Evolutionary conservation across 2,888 invertebrate species (phyloP).

Genomic region (Philhelius pedissequus): DNA sequence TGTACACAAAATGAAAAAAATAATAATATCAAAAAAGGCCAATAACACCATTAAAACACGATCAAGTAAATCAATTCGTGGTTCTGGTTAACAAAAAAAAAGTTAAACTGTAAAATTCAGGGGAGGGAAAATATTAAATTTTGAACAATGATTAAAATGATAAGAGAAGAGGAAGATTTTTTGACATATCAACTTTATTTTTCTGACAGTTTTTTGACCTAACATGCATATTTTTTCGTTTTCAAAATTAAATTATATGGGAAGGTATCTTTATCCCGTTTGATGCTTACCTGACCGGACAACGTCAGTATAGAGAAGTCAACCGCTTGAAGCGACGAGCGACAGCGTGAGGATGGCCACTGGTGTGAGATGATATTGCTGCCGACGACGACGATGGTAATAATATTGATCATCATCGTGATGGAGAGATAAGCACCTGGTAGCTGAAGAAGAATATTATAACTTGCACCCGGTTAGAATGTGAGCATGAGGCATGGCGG

Average conservation of each 20-base stretch:
- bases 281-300: constrained; percentile 34
- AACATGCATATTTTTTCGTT: constrained; percentile 4
- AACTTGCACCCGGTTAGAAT: constrained; percentile 29
- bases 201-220: constrained; percentile 53
- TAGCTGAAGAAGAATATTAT: constrained; percentile 40
- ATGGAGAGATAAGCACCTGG: constrained; percentile 57
- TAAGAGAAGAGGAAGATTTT: neutral
- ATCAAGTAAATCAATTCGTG: constrained; percentile 57
- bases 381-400: constrained; percentile 7
- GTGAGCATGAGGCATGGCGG: neutral
- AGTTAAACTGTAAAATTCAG: neutral
- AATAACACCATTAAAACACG: constrained; percentile 52
- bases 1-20: constrained; percentile 20
- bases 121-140: neutral
- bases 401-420: constrained; percentile 52
- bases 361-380: constrained; percentile 52
- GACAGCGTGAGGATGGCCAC: constrained; percentile 63
- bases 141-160: neutral
- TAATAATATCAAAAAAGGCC: constrained; percentile 24
- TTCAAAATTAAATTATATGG: constrained; percentile 50
- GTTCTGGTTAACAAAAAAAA: constrained; percentile 28
- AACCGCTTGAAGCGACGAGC: constrained; percentile 16
- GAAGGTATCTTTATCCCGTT: constrained; percentile 24
- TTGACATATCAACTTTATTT: constrained; percentile 10
- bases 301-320: constrained; percentile 34